Base-by-base conservation (phyloP, 30 jellyfish, hydroid and myxozoan genomes). In the Chrysaora quinquecirrha region DNA sequence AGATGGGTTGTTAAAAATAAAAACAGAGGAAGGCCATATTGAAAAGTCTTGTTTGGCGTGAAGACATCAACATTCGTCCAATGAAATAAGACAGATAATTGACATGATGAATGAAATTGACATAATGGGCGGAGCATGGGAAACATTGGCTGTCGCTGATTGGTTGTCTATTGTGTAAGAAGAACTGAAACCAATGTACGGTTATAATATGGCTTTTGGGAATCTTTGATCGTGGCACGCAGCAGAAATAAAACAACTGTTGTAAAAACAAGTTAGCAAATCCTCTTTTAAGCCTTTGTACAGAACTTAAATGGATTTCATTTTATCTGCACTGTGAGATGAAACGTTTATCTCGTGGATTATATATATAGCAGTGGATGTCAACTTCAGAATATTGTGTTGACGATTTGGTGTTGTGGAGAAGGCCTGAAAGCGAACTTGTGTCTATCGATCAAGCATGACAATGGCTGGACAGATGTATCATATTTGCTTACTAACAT, bases 61-160 rank as follows among this genome's bases (percentile, higher is more conserved):
- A 38, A 38, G 11, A 38, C 54, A 38, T 38, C 11, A 38, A 38
- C 6, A 38, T 38, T 14, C 54, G 54, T 38, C 14, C n/a, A n/a
- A n/a, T n/a, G n/a, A n/a, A n/a, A n/a, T n/a, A n/a, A n/a, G n/a
- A n/a, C n/a, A n/a, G 54, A 38, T 14, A 6, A 38, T 3, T 38
- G 54, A 38, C 85, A 82, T 82, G 56, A 69, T 62, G 92, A 82
- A 38, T 38, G 96, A 58, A 85, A 85, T 85, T 85, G 96, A 85
- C 96, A 85, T 85, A 80, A 75, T 73, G 89, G 96, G 96, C 96
- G 96, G 96, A 50, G 96, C 96, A 33, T 35, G 22, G 22, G 82
- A 25, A 48, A 4, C 74, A 38, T 73, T 32, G 50, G 71, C 35
- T 75, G 88, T 70, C 32, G 74, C 86, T 85, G 96, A 85, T 85